A percentile compares a stretch with the other conserved stretches of the same genome.
Evolutionary conservation across 1,140 invertebrate species (phyloP).

Genomic region (Oreohelix idahoensis): DNA sequence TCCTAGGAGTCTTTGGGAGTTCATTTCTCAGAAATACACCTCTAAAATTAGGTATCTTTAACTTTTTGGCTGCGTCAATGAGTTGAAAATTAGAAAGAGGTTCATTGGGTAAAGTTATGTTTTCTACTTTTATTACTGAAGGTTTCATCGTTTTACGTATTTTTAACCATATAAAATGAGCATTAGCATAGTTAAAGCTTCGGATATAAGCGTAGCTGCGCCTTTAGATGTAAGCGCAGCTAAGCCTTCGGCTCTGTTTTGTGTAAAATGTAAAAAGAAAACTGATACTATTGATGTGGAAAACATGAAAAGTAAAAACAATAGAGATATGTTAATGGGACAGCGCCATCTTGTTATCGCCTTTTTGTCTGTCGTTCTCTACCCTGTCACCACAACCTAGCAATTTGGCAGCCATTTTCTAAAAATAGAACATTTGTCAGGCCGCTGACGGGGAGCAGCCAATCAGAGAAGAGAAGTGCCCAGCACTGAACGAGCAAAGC

Average conservation of each 20-base stretch:
- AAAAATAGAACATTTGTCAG: too few species aligned
- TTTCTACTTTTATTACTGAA: neutral
- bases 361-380: too few species aligned
- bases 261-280: conserved; percentile 6
- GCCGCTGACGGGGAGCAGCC: too few species aligned
- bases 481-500: too few species aligned
- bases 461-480: too few species aligned
- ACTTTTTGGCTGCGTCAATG: neutral
- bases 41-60: conserved; percentile 8
- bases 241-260: neutral
- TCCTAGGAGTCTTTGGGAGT: neutral
- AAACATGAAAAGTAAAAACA: neutral
- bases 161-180: neutral
- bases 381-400: too few species aligned
- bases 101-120: neutral
- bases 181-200: too few species aligned
- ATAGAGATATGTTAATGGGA: neutral
- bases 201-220: too few species aligned
- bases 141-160: too few species aligned
- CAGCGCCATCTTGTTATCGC: too few species aligned
- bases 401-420: too few species aligned
- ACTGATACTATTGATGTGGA: neutral
- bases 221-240: too few species aligned
- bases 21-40: neutral
- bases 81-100: neutral